phyloP scores from a whole-genome alignment of 2,113 vertebrate species.

The Corythoichthys haematopterus region DNA sequence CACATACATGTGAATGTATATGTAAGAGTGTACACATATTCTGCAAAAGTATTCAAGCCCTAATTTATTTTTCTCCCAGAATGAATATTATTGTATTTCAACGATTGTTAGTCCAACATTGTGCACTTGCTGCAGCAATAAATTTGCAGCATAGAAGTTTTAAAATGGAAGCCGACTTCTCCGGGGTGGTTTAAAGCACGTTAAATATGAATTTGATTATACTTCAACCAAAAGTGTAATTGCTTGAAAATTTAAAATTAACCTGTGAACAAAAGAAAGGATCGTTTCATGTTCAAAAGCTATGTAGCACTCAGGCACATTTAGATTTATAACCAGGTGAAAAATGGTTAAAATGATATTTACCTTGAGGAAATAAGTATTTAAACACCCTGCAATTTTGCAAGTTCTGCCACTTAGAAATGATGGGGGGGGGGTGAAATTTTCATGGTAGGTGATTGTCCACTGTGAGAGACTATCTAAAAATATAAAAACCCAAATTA shows the following conservation, averaged over 20 bases:
- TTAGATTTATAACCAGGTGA: not conserved
- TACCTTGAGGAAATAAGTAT: too few species aligned
- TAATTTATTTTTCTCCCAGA: not conserved
- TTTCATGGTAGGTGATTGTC: too few species aligned
- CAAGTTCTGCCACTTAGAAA: too few species aligned
- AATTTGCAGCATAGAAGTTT: not conserved
- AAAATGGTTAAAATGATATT: too few species aligned
- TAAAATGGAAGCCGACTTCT: not conserved
- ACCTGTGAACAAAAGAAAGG: not conserved
- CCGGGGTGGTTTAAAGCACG: not conserved
- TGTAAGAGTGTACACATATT: not conserved
- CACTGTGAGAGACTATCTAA: too few species aligned
- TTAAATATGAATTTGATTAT: not conserved
- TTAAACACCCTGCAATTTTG: too few species aligned
- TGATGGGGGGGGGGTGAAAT: too few species aligned
- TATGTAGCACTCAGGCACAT: not conserved
- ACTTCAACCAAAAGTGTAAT: not conserved
- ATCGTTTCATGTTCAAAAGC: not conserved
- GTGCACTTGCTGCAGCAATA: not conserved
- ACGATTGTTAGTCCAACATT: not conserved
- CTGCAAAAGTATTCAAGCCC: not conserved
- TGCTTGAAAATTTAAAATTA: not conserved
- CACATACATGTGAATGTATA: not conserved
- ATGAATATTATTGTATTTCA: not conserved
- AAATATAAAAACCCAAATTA: too few species aligned